A percentile compares a stretch with the other conserved stretches of the same genome.
These are phyloP conservation scores for Argyresthia albistria DNA, from an alignment of 2,888 invertebrate genomes.

Conservation along the genomic window DNA sequence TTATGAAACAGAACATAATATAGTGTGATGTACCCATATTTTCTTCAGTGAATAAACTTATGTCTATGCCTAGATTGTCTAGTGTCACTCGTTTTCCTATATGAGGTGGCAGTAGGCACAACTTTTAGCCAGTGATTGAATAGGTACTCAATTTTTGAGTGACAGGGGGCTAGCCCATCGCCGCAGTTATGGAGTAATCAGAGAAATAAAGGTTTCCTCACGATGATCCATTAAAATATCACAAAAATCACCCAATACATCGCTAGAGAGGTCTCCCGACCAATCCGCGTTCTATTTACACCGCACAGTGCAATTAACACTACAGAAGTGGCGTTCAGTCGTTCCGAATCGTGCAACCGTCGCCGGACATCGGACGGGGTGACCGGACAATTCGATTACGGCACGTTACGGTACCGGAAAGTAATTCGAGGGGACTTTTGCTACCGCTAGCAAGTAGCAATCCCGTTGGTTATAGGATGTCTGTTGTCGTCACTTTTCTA, in stretches of 20 bases:
- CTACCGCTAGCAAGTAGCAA: constrained; percentile 2
- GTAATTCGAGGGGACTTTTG: constrained; percentile 37
- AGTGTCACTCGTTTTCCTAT: too few relatives aligned
- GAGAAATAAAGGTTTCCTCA: too few relatives aligned
- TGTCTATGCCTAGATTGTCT: too few relatives aligned
- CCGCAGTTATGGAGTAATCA: too few relatives aligned
- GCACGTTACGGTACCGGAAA: constrained; percentile 21
- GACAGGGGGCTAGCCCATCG: too few relatives aligned
- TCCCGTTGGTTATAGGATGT: neutral
- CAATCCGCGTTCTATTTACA: neutral
- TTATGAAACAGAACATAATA: too few relatives aligned
- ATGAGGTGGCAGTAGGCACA: too few relatives aligned
- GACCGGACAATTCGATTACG: constrained; percentile 1
- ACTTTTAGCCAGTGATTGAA: too few relatives aligned
- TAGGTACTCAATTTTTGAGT: too few relatives aligned
- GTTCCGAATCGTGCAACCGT: neutral
- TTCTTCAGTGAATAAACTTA: too few relatives aligned
- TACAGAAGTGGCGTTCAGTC: neutral
- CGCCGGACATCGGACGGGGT: neutral
- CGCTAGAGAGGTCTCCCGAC: neutral
- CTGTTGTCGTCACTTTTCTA: neutral
- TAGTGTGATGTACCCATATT: too few relatives aligned
- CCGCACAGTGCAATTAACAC: neutral
- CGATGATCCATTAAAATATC: too few relatives aligned
- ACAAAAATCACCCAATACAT: neutral